These are phyloP conservation scores for Danio albolineatus DNA, from an alignment of 2,797 vertebrate species.

Conservation along the genomic window DNA sequence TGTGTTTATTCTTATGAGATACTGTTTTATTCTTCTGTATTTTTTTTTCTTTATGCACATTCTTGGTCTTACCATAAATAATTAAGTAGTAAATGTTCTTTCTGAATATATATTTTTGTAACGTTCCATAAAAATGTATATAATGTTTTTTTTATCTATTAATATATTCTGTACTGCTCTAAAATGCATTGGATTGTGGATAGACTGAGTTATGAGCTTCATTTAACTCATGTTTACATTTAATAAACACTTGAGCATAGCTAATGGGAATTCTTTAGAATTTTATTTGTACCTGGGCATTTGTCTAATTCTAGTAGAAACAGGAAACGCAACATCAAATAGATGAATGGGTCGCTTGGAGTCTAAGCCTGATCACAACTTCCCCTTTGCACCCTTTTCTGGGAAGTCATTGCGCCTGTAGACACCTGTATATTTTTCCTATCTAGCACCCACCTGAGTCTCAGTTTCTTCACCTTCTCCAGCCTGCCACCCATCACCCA, in stretches of 20 bases:
- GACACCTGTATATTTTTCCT: slow-evolving; percentile 2
- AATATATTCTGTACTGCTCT: neutral
- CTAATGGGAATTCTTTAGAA: neutral
- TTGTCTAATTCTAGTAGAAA: neutral
- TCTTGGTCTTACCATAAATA: neutral
- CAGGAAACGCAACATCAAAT: neutral
- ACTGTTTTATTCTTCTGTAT: neutral
- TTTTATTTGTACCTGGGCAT: neutral
- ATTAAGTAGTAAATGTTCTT: neutral
- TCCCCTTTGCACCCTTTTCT: slow-evolving; percentile 16
- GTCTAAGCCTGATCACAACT: slow-evolving; percentile 3
- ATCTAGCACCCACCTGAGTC: slow-evolving; percentile 10
- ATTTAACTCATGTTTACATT: neutral
- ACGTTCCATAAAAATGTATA: neutral
- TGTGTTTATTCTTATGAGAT: neutral
- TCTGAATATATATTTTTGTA: neutral
- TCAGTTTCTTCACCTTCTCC: slow-evolving; percentile 16
- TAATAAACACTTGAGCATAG: neutral
- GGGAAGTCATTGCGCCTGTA: neutral
- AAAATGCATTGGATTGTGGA: neutral
- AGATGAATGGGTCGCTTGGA: neutral
- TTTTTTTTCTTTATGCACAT: neutral
- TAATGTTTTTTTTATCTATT: neutral
- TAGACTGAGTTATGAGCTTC: neutral
- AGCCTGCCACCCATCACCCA: slow-evolving; percentile 27